Conservation (phyloP, 2,113 vertebrate genomes). For the Chionodraco myersi region DNA sequence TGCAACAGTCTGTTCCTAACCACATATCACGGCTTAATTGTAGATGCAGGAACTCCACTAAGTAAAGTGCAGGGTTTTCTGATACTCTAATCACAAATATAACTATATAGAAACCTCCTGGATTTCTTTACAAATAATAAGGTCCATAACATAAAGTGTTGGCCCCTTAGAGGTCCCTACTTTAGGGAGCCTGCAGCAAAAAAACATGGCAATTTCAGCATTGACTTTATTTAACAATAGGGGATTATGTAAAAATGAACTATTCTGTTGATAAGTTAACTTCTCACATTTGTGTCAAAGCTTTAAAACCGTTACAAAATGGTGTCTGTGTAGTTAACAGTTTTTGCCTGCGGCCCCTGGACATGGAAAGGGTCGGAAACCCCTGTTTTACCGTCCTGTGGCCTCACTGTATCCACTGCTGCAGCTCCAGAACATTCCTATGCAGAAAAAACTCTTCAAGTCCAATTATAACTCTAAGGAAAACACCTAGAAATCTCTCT, state of each 20-base stretch:
- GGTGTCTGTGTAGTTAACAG: constrained; percentile 12
- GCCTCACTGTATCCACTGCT: constrained; percentile 51
- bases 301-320: constrained; percentile 20
- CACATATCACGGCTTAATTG: no score
- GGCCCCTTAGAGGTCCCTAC: no score
- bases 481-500: background rate
- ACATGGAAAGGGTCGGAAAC: constrained; percentile 21
- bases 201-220: background rate
- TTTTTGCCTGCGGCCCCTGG: constrained; percentile 20
- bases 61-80: no score
- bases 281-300: background rate
- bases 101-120: no score
- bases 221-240: no score
- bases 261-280: background rate
- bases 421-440: constrained; percentile 68
- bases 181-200: no score
- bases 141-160: no score
- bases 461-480: constrained; percentile 4
- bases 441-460: constrained; percentile 47
- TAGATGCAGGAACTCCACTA: no score
- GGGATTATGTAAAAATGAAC: no score
- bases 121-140: no score
- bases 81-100: no score
- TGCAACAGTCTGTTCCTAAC: no score
- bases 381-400: constrained; percentile 51